phyloP scores from a whole-genome alignment of 1,140 invertebrate species.

The Harpegnathos saltator region DNA sequence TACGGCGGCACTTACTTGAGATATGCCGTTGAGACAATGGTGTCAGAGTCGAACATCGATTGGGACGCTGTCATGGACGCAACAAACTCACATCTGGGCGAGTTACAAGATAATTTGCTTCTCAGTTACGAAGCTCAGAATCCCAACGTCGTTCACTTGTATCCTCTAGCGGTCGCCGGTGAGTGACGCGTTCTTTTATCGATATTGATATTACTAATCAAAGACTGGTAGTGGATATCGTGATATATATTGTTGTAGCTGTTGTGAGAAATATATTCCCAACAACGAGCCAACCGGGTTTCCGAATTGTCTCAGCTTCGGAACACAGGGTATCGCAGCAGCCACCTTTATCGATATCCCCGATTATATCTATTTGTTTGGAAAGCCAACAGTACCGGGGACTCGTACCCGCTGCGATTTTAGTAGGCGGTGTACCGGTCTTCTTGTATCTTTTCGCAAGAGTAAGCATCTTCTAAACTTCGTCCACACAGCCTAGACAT shows the following conservation, averaged over 20 bases:
- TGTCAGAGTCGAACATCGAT: constrained; percentile 81
- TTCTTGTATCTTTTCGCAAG: constrained; percentile 89
- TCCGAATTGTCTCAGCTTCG: constrained; percentile 82
- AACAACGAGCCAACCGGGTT: constrained; percentile 85
- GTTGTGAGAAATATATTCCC: constrained; percentile 84
- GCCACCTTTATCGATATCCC: constrained; percentile 83
- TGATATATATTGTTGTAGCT: constrained; percentile 67
- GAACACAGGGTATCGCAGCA: constrained; percentile 85
- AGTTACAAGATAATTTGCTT: constrained; percentile 88
- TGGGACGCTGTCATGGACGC: constrained; percentile 85
- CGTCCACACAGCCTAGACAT: no score
- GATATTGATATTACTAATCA: constrained; percentile 14
- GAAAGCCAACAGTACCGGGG: constrained; percentile 85
- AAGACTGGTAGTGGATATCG: neutral
- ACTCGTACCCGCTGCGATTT: constrained; percentile 86
- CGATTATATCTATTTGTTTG: constrained; percentile 80
- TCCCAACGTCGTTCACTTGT: constrained; percentile 86
- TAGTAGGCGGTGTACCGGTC: constrained; percentile 87
- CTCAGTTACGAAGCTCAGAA: constrained; percentile 87
- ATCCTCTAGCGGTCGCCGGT: constrained; percentile 87
- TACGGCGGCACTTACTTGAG: constrained; percentile 81
- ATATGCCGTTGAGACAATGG: constrained; percentile 79
- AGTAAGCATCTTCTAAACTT: constrained; percentile 76
- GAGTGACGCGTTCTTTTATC: constrained; percentile 40
- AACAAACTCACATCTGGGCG: constrained; percentile 83